Evolutionary conservation across 2,113 vertebrate genomes (phyloP).

Genomic region (Irena cyanogastra): DNA sequence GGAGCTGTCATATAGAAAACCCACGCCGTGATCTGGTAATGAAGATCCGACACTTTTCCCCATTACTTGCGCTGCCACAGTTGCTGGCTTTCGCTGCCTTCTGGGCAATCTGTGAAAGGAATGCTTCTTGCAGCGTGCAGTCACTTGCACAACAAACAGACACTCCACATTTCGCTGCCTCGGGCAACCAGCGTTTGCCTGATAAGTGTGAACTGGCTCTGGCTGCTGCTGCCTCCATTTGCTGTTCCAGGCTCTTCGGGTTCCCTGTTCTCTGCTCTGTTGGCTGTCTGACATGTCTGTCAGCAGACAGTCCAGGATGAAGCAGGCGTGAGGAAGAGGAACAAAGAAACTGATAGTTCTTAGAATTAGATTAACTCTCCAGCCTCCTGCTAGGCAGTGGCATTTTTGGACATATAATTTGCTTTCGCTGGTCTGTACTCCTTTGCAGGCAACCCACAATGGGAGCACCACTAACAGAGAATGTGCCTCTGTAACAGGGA

Average conservation of each 20-base stretch:
- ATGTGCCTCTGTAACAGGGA: not conserved
- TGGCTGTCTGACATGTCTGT: not conserved
- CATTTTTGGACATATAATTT: not conserved
- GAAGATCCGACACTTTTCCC: not conserved
- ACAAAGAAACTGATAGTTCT: not conserved
- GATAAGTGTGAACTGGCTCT: conserved; percentile 14
- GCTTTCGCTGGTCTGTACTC: not conserved
- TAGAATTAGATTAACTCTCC: not conserved
- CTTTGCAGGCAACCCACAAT: not conserved
- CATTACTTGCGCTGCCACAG: not conserved
- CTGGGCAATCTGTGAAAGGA: conserved; percentile 31
- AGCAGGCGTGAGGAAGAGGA: not conserved
- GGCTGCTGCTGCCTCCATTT: not conserved
- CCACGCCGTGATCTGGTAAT: not conserved
- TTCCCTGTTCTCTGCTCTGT: not conserved
- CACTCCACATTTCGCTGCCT: conserved; percentile 38
- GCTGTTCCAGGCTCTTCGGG: not conserved
- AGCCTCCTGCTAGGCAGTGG: not conserved
- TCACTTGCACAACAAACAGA: conserved; percentile 51
- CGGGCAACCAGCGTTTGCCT: conserved; percentile 15
- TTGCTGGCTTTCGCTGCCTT: not conserved
- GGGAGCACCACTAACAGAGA: not conserved
- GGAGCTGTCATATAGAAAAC: not conserved
- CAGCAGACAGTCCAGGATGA: not conserved
- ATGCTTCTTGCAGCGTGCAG: not conserved